Conservation (phyloP, 2,888 invertebrate genomes). For the Ophion slaviceki region DNA sequence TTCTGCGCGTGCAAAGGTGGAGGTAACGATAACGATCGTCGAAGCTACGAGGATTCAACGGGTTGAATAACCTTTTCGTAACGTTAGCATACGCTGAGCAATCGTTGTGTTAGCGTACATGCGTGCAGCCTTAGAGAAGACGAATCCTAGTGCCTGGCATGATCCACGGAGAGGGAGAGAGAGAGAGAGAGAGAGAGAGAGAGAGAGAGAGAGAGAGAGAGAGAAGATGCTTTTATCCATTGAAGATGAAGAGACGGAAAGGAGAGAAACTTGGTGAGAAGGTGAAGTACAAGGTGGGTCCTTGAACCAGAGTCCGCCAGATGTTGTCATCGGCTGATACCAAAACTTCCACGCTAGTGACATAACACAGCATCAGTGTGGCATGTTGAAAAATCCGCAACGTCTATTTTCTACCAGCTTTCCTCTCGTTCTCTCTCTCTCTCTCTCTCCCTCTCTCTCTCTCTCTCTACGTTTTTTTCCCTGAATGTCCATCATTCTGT, state of each 20-base stretch:
- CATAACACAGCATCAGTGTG: conserved; percentile 31
- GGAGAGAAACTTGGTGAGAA: conserved; percentile 38
- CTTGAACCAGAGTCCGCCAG: conserved; percentile 67
- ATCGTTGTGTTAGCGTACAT: conserved; percentile 46
- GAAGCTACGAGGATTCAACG: conserved; percentile 67
- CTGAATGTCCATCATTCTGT: not conserved
- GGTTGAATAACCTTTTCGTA: conserved; percentile 81
- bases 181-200: conserved; percentile 31
- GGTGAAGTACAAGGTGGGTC: conserved; percentile 61
- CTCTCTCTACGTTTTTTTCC: not conserved
- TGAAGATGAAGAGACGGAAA: not conserved
- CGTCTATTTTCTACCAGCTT: not conserved
- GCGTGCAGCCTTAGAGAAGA: conserved; percentile 1
- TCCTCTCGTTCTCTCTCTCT: not conserved
- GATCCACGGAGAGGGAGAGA: conserved; percentile 38
- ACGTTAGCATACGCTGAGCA: conserved; percentile 74
- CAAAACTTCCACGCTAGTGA: not conserved
- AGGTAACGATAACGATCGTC: conserved; percentile 58
- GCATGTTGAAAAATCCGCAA: conserved; percentile 42
- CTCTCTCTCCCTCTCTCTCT: not conserved
- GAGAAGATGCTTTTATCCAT: conserved; percentile 13
- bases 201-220: not conserved
- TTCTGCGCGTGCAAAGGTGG: not conserved
- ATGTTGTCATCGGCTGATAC: conserved; percentile 64
- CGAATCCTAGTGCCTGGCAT: conserved; percentile 20